A percentile compares a stretch with the other conserved stretches of the same genome.
These are phyloP conservation scores for Streblospio benedicti DNA, from an alignment of 1,140 invertebrate genomes.

Conservation along the genomic window DNA sequence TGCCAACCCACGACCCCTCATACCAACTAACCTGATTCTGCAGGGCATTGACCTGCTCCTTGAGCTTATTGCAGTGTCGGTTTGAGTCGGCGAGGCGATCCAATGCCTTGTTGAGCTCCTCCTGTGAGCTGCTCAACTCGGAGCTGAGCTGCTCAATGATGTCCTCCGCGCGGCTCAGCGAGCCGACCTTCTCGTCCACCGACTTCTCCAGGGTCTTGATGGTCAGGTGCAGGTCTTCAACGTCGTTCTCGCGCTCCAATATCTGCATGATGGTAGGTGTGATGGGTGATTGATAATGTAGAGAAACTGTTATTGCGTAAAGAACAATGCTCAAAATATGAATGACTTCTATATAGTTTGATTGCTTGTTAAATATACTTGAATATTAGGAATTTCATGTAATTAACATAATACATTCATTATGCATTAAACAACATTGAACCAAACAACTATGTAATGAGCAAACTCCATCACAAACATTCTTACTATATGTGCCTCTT, in stretches of 20 bases:
- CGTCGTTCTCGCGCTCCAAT: slow-evolving; percentile 33
- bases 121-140: slow-evolving; percentile 36
- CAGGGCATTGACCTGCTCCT: slow-evolving; percentile 27
- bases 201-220: slow-evolving; percentile 34
- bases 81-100: slow-evolving; percentile 33
- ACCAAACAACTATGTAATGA: too few relatives aligned
- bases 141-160: slow-evolving; percentile 42
- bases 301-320: too few relatives aligned
- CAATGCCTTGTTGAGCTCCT: slow-evolving; percentile 34
- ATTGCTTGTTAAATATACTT: too few relatives aligned
- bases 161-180: slow-evolving; percentile 38
- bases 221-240: slow-evolving; percentile 33
- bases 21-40: slow-evolving; percentile 30
- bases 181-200: slow-evolving; percentile 31
- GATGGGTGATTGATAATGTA: too few relatives aligned
- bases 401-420: too few relatives aligned
- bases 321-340: too few relatives aligned
- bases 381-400: too few relatives aligned
- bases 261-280: slow-evolving; percentile 20
- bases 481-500: too few relatives aligned
- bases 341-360: too few relatives aligned
- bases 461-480: too few relatives aligned
- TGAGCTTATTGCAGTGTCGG: slow-evolving; percentile 31
- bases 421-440: too few relatives aligned
- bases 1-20: not conserved